phyloP scores from a whole-genome alignment of 2,113 vertebrate genomes.

The Sylvietta virens region DNA sequence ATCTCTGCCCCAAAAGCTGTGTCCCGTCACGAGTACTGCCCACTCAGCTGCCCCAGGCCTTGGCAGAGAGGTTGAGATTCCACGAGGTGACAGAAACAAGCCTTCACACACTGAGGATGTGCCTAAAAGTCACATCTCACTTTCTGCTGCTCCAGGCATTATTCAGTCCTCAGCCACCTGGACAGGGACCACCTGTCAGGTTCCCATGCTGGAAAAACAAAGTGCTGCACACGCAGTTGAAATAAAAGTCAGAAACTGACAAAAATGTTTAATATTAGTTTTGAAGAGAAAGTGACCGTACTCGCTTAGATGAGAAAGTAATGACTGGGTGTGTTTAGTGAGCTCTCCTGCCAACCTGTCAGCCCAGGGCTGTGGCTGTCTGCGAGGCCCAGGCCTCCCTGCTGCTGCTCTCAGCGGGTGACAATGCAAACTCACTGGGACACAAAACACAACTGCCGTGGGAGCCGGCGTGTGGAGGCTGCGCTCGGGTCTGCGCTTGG shows the following conservation, averaged over 20 bases:
- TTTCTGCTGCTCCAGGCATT: neutral
- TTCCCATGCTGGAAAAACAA: neutral
- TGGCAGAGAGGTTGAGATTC: neutral
- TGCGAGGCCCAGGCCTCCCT: neutral
- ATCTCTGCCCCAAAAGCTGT: neutral
- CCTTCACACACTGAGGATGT: fast-evolving
- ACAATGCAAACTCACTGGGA: slow-evolving; percentile 59
- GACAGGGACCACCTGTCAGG: fast-evolving
- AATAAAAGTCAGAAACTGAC: slow-evolving; percentile 65
- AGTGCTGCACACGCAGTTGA: neutral
- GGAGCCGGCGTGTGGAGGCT: neutral
- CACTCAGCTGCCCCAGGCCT: neutral
- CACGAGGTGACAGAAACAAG: neutral
- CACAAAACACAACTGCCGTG: slow-evolving; percentile 45
- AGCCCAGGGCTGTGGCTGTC: neutral
- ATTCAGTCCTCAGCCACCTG: neutral
- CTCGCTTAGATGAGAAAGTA: slow-evolving; percentile 51
- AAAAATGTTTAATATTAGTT: slow-evolving; percentile 64
- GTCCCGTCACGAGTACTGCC: neutral
- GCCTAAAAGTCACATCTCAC: neutral
- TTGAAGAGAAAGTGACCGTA: slow-evolving; percentile 35
- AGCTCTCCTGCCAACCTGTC: slow-evolving; percentile 17
- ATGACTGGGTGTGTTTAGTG: neutral
- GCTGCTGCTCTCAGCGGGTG: neutral
- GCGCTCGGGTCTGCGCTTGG: neutral